A percentile compares a stretch with the other conserved stretches of the same genome.
These are phyloP conservation scores for Acleris holmiana DNA, from an alignment of 2,888 invertebrate species.

Conservation along the genomic window DNA sequence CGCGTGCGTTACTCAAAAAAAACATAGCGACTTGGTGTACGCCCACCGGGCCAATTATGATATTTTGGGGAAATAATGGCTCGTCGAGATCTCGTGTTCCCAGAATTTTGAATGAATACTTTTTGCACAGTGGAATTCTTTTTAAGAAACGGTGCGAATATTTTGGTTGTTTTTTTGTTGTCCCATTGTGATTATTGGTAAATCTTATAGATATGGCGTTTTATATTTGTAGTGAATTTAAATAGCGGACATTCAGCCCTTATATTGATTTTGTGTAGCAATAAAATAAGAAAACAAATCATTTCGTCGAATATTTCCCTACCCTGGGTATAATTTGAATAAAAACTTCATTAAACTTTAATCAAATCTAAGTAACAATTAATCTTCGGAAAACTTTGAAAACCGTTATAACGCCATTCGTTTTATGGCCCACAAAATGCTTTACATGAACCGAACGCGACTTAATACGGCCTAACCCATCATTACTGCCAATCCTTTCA, in stretches of 20 bases:
- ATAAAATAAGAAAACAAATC: too few relatives aligned
- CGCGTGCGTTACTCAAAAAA: conserved; percentile 42
- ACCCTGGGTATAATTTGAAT: neutral
- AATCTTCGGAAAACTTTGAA: conserved; percentile 23
- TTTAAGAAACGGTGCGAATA: neutral
- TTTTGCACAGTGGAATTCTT: conserved; percentile 11
- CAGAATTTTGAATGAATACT: conserved; percentile 12
- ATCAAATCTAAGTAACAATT: conserved; percentile 24
- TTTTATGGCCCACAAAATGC: conserved; percentile 39
- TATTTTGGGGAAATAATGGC: conserved; percentile 47
- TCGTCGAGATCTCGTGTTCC: conserved; percentile 46
- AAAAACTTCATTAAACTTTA: conserved; percentile 21
- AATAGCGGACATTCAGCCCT: too few relatives aligned
- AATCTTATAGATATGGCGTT: too few relatives aligned
- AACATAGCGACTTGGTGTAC: conserved; percentile 31
- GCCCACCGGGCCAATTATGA: conserved; percentile 55
- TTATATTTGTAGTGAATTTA: too few relatives aligned
- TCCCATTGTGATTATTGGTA: neutral
- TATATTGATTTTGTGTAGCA: too few relatives aligned
- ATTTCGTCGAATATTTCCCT: too few relatives aligned
- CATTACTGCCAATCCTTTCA: conserved; percentile 66
- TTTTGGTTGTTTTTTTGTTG: neutral
- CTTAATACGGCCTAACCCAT: conserved; percentile 53
- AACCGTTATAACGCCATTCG: conserved; percentile 16
- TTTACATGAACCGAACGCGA: conserved; percentile 43